Evolutionary conservation across 2,113 vertebrate genomes (phyloP).

Genomic region (Callithrix jacchus): DNA sequence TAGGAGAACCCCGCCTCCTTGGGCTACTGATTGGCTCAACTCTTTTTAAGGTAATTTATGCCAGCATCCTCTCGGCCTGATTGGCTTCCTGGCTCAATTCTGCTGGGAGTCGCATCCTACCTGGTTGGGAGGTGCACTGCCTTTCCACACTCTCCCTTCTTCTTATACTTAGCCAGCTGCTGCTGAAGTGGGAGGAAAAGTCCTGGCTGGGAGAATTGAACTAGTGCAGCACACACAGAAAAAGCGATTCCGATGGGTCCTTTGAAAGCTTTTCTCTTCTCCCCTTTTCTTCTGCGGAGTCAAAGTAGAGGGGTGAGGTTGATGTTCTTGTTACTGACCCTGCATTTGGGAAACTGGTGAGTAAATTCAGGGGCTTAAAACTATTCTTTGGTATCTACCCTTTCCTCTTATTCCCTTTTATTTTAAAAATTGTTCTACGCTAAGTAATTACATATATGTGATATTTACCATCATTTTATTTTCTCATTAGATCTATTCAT

Average conservation of each 20-base stretch:
- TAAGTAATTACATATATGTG: neutral
- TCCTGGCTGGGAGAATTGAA: neutral
- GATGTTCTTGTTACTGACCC: constrained; percentile 80
- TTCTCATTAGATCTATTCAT: neutral
- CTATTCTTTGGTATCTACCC: neutral
- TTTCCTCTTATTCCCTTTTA: neutral
- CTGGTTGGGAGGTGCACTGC: constrained; percentile 77
- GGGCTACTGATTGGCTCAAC: constrained; percentile 77
- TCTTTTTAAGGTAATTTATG: constrained; percentile 81
- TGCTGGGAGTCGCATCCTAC: constrained; percentile 76
- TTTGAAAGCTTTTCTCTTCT: constrained; percentile 54
- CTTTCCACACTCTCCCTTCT: neutral
- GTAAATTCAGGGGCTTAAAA: constrained; percentile 58
- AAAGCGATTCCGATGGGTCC: constrained; percentile 77
- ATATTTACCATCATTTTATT: neutral
- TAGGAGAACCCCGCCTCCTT: constrained; percentile 80
- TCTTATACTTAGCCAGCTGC: neutral
- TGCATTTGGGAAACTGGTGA: constrained; percentile 85
- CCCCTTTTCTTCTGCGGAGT: constrained; percentile 73
- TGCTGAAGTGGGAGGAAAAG: constrained; percentile 43
- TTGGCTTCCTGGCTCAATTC: constrained; percentile 76
- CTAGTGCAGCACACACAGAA: neutral
- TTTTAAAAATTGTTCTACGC: neutral
- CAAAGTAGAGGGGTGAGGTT: constrained; percentile 76
- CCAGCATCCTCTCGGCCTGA: constrained; percentile 70